These are phyloP conservation scores for Melinaea marsaeus DNA, from an alignment of 2,888 invertebrate species.

Conservation along the genomic window DNA sequence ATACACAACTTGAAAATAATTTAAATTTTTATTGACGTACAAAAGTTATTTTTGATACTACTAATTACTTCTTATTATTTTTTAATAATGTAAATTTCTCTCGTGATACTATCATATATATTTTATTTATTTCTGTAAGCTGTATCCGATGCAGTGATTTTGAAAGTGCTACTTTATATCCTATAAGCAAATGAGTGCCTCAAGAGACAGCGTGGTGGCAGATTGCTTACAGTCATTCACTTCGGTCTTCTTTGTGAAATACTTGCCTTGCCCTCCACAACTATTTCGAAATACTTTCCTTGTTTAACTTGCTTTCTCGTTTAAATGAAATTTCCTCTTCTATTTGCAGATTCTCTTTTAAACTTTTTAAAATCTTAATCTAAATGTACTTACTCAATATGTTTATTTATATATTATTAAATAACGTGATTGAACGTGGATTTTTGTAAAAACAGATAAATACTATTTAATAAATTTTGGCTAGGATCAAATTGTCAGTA, in stretches of 20 bases:
- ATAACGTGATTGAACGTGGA: no score
- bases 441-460: no score
- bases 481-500: no score
- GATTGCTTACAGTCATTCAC: constrained; percentile 10
- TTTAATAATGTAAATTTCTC: neutral
- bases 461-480: no score
- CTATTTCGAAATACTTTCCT: constrained; percentile 6
- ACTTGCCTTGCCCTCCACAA: neutral
- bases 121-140: constrained; percentile 26
- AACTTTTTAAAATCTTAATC: no score
- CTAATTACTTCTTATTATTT: neutral
- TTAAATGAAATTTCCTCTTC: neutral
- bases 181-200: constrained; percentile 19
- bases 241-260: constrained; percentile 1
- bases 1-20: constrained; percentile 44
- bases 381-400: no score
- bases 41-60: neutral
- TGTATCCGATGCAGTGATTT: constrained; percentile 29
- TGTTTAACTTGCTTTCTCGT: neutral
- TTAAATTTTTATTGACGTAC: constrained; percentile 41
- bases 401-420: no score
- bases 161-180: constrained; percentile 41
- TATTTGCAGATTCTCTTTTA: neutral
- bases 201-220: constrained; percentile 9
- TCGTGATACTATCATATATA: no score